Evolutionary conservation across 2,113 vertebrate genomes (phyloP), one percentile per base, ranked within the genome.

Genomic region (Caloenas nicobarica): DNA sequence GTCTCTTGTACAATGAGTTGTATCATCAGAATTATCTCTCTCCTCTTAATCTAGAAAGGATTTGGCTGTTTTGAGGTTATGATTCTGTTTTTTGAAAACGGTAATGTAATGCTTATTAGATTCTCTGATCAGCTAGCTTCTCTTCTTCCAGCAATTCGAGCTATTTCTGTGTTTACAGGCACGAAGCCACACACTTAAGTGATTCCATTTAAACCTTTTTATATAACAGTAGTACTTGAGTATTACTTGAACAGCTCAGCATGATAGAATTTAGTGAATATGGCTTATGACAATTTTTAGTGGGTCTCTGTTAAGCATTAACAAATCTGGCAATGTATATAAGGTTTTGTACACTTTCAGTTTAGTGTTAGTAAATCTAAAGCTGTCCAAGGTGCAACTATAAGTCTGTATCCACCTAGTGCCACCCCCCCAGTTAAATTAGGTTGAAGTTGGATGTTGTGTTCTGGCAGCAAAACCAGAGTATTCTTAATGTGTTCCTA

Each of bases 111-210:
- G 31, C 50, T 70, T 77, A 70, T 73, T 93, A 54, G 62, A 65
- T 53, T 80, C 12, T 93, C 50, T 77, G 74, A 80, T 91, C 62
- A 86, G 36, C 11, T 48, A 28, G 28, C 88, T 83, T 93, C 68
- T 95, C 50, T 73, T 95, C 34, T 92, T 94, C n/a, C 60, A 93
- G 72, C 68, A 86, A 15, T 62, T 88, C 60, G 60, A 90, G 42
- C 82, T 74, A 78, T 95, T 96, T 89, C 38, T 93, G 51, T 77
- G 23, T 86, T 93, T 83, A 71, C 34, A 86, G 46, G 60, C 83
- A 60, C 66, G 80, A 92, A 94, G 60, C 77, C 56, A 54, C 66
- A 62, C 17, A 46, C 28, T 46, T 26, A 58, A 88, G n/a, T 86
- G 88, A 46, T 95, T 81, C 26, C 8, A 31, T 92, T 93, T 81